These are phyloP conservation scores for Tyria jacobaeae DNA, from an alignment of 2,888 invertebrate genomes.

Conservation along the genomic window DNA sequence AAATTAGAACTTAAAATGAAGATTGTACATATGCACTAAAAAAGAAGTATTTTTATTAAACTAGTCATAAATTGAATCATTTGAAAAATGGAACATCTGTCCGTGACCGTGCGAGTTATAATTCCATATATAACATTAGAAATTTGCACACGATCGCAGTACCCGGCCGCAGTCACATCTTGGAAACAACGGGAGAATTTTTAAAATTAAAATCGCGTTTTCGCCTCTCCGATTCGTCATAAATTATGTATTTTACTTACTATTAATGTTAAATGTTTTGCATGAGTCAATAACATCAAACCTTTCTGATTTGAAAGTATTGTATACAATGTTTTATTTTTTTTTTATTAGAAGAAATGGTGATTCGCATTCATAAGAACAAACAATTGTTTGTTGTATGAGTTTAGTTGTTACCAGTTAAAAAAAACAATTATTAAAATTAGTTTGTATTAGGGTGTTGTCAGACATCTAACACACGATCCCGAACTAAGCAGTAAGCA, in stretches of 20 bases:
- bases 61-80: neutral
- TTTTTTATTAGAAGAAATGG: neutral
- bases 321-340: slow-evolving; percentile 20
- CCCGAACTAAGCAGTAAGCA: too few species aligned
- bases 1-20: neutral
- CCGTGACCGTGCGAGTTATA: slow-evolving; percentile 27
- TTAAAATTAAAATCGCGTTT: slow-evolving; percentile 65
- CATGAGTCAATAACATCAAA: slow-evolving; percentile 63
- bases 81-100: slow-evolving; percentile 33
- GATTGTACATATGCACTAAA: too few species aligned
- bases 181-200: slow-evolving; percentile 62
- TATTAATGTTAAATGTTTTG: slow-evolving; percentile 54
- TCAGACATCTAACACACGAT: too few species aligned
- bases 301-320: slow-evolving; percentile 22
- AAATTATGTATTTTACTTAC: slow-evolving; percentile 62
- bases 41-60: slow-evolving; percentile 16
- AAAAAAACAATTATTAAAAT: too few species aligned
- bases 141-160: slow-evolving; percentile 54
- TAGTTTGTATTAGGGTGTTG: neutral
- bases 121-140: slow-evolving; percentile 43
- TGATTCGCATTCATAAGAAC: neutral
- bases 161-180: slow-evolving; percentile 47
- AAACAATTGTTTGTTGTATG: slow-evolving; percentile 1
- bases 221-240: slow-evolving; percentile 49
- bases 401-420: too few species aligned